Percentiles rank a stretch among this genome's conserved stretches.
phyloP scores from a whole-genome alignment of 1,140 invertebrate genomes.

The Neodiprion pinetum region DNA sequence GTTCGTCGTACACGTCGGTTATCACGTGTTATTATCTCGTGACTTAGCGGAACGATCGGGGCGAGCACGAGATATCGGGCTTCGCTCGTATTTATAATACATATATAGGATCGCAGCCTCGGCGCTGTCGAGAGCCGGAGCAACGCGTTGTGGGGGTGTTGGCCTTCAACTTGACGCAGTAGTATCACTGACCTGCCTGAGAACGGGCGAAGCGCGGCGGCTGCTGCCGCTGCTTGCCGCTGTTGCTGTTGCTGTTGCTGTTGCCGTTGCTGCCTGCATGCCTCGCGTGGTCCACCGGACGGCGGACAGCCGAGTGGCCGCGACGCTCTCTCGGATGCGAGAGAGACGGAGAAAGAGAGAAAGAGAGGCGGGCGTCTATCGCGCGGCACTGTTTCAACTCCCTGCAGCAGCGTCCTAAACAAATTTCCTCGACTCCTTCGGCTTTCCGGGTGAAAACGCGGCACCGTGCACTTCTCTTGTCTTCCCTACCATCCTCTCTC shows the following conservation, averaged over 20 bases:
- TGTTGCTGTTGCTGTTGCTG: slow-evolving; percentile 19
- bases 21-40: too few species aligned
- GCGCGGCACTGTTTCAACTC: slow-evolving; percentile 21
- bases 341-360: slow-evolving; percentile 17
- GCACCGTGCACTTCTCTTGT: slow-evolving; percentile 9
- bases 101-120: neutral
- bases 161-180: slow-evolving; percentile 65
- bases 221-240: slow-evolving; percentile 33
- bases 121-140: slow-evolving; percentile 20
- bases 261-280: slow-evolving; percentile 13
- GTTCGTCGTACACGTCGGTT: too few species aligned
- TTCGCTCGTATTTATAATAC: neutral
- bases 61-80: too few species aligned
- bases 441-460: neutral
- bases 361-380: slow-evolving; percentile 18
- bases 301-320: slow-evolving; percentile 12
- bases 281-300: slow-evolving; percentile 23
- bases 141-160: slow-evolving; percentile 64
- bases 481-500: slow-evolving; percentile 23
- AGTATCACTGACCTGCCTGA: slow-evolving; percentile 65
- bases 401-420: neutral
- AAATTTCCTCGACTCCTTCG: slow-evolving; percentile 16
- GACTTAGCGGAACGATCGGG: too few species aligned
- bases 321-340: neutral
- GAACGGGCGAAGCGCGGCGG: slow-evolving; percentile 37